Evolutionary conservation across 1,140 invertebrate genomes (phyloP), one percentile per base, ranked within the genome.

Genomic region (Aphelenchoides besseyi): DNA sequence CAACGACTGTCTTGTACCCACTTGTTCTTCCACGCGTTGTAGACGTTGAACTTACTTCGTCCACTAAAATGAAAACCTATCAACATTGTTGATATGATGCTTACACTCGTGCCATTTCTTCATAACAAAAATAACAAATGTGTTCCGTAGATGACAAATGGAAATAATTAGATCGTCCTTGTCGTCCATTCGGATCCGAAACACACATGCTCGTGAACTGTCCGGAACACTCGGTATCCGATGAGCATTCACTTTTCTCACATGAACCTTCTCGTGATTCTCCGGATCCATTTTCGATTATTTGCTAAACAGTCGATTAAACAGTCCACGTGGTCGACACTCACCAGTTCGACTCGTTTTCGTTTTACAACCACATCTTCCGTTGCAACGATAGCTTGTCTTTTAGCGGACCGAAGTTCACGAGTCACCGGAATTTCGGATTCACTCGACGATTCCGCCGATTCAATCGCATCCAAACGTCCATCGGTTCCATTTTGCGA

Each of bases 201-300:
- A 62, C 54, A 36, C 55, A 79, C 67, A 33, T 48, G n/a, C 18
- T 36, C 0, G 33, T 2, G 8, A 79, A 16, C n/a, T 55, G 12
- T 12, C 77, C 36, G 52, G 53, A 69, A 61, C 77, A 79, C 3
- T 26, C 53, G 48, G 74, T 80, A 18, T 71, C 68, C 36, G 37
- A 18, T 2, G 73, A 28, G 61, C 75, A 79, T 33, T 74, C 71
- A 55, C 66, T 79, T 33, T 73, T 32, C 59, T 81, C 79, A 61
- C 77, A 81, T 0, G 79, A 81, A 9, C 79, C 75, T 62, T 81
- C 79, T 12, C 76, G 77, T 8, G 79, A 79, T 12, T 79, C 71
- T 18, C 8, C 48, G 23, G 75, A 78, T 63, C 16, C 35, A n/a
- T 18, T 73, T 53, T 66, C 63, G 12, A 16, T 28, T 29, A n/a